Evolutionary conservation across 2,888 invertebrate species (phyloP).

Genomic region (Thysanoteuthis rhombus): DNA sequence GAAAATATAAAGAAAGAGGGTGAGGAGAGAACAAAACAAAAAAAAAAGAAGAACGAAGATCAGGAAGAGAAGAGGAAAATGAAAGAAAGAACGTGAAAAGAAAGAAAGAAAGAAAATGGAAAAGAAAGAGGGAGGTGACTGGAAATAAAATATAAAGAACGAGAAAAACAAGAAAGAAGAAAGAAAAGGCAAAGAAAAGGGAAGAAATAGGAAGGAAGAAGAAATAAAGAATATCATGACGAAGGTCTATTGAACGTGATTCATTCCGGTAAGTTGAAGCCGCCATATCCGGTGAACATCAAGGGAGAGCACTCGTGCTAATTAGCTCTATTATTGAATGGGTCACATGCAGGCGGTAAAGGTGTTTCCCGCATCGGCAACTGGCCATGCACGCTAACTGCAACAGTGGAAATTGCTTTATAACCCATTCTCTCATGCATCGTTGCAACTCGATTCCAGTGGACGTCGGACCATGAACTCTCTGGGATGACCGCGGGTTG

Average conservation of each 20-base stretch:
- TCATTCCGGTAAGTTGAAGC: background rate
- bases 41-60: background rate
- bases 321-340: background rate
- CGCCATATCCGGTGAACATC: background rate
- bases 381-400: background rate
- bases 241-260: background rate
- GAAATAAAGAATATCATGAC: background rate
- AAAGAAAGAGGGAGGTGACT: background rate
- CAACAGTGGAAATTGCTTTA: background rate
- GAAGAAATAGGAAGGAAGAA: background rate
- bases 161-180: background rate
- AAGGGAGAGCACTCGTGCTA: background rate
- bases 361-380: background rate
- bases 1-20: background rate
- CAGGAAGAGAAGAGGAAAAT: no score
- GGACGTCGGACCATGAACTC: background rate
- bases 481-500: background rate
- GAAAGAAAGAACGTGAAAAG: background rate
- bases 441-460: background rate
- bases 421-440: background rate
- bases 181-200: background rate
- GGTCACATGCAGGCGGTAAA: background rate
- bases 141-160: background rate
- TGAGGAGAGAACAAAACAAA: background rate
- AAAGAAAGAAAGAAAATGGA: background rate